Percentiles rank a stretch among this genome's conserved stretches.
Evolutionary conservation across 1,140 invertebrate species (phyloP).

Genomic region (Nebria ingens): DNA sequence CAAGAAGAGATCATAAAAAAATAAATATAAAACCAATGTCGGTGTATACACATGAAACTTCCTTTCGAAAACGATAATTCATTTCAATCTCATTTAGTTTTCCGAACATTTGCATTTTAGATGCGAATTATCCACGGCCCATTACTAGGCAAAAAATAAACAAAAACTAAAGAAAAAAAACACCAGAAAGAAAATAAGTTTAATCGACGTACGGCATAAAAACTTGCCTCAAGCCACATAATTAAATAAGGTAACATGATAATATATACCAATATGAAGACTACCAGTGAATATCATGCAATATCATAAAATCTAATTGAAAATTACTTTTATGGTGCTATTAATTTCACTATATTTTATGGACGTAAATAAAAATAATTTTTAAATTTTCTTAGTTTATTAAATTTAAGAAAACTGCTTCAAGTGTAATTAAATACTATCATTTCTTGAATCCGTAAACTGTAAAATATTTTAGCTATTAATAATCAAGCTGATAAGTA

Average conservation of each 20-base stretch:
- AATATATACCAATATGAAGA: neutral
- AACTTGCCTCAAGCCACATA: neutral
- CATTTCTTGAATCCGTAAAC: too few species aligned
- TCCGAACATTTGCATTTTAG: neutral
- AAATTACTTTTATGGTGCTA: too few species aligned
- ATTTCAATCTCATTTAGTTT: neutral
- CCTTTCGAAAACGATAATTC: neutral
- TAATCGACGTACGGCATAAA: neutral
- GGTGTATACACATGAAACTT: slow-evolving; percentile 1
- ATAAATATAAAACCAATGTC: neutral
- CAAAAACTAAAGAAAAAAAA: neutral
- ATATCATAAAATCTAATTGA: too few species aligned
- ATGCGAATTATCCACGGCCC: slow-evolving; percentile 3
- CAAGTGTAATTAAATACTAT: too few species aligned
- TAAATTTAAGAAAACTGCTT: too few species aligned
- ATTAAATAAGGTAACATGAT: neutral
- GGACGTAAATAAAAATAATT: too few species aligned
- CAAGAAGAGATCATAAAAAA: too few species aligned
- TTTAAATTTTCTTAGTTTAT: too few species aligned
- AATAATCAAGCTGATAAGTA: too few species aligned
- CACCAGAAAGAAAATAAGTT: neutral
- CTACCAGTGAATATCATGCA: too few species aligned
- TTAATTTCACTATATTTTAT: too few species aligned
- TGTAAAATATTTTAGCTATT: too few species aligned
- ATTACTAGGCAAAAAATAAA: neutral